Evolutionary conservation across 2,888 invertebrate genomes (phyloP).

Genomic region (Tholera decimalis): DNA sequence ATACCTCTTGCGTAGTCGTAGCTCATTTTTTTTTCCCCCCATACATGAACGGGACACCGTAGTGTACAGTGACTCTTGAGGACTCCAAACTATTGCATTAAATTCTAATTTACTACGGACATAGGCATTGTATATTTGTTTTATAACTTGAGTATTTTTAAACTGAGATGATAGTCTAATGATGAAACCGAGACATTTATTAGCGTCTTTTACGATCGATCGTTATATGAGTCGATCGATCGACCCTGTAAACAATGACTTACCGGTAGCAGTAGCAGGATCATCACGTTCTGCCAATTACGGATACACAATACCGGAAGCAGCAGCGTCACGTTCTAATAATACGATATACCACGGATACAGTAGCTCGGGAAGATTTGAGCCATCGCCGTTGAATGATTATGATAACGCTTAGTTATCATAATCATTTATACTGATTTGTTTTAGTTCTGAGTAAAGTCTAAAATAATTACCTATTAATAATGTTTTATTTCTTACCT

Average conservation of each 20-base stretch:
- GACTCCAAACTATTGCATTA: too few species aligned
- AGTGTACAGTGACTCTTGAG: too few species aligned
- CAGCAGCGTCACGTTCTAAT: constrained; percentile 28
- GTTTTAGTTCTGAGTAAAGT: constrained; percentile 21
- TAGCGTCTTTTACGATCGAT: too few species aligned
- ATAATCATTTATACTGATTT: constrained; percentile 23
- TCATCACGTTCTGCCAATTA: constrained; percentile 43
- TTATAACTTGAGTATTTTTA: too few species aligned
- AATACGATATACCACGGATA: constrained; percentile 34
- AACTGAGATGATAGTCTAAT: too few species aligned
- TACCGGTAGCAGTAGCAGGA: constrained; percentile 35
- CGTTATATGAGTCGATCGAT: too few species aligned
- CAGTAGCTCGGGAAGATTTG: constrained; percentile 27
- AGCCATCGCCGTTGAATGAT: constrained; percentile 34
- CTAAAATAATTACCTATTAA: constrained; percentile 27
- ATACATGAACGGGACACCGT: too few species aligned
- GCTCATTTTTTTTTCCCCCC: too few species aligned
- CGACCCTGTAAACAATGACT: constrained; percentile 27
- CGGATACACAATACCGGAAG: constrained; percentile 35
- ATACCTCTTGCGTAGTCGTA: too few species aligned
- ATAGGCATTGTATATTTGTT: too few species aligned
- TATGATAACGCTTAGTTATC: constrained; percentile 39
- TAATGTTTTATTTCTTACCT: constrained; percentile 38
- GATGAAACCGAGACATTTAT: too few species aligned
- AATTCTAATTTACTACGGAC: too few species aligned